A percentile compares a stretch with the other conserved stretches of the same genome.
phyloP scores from a whole-genome alignment of 2,888 invertebrate species.

The Petrophora chlorosata region DNA sequence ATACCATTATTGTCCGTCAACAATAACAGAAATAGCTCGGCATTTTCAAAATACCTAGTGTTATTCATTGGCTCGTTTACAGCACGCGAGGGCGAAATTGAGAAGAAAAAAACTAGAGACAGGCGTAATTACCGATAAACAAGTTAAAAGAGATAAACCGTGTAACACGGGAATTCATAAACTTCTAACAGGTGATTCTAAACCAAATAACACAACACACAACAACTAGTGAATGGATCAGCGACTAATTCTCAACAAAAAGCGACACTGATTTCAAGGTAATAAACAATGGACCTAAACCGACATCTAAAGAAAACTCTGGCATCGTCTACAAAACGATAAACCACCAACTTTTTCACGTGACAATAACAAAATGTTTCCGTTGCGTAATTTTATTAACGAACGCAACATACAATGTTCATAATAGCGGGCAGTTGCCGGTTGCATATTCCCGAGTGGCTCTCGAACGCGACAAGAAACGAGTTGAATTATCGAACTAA shows the following conservation, averaged over 20 bases:
- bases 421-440: slow-evolving; percentile 37
- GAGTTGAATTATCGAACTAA: slow-evolving; percentile 76
- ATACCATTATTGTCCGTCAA: slow-evolving; percentile 72
- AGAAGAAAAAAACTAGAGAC: neutral
- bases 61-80: slow-evolving; percentile 33
- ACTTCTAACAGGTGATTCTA: too few species aligned
- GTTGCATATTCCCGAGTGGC: slow-evolving; percentile 43
- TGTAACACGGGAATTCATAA: too few species aligned
- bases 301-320: slow-evolving; percentile 23
- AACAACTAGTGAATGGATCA: slow-evolving; percentile 10
- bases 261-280: slow-evolving; percentile 14
- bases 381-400: slow-evolving; percentile 23
- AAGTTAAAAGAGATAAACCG: too few species aligned
- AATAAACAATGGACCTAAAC: slow-evolving; percentile 17
- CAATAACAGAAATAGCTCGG: slow-evolving; percentile 57
- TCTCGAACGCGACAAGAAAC: slow-evolving; percentile 56
- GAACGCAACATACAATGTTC: slow-evolving; percentile 28
- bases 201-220: too few species aligned
- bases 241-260: slow-evolving; percentile 8
- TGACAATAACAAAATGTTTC: slow-evolving; percentile 28
- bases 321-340: slow-evolving; percentile 26
- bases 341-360: slow-evolving; percentile 29
- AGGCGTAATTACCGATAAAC: too few species aligned
- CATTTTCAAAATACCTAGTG: slow-evolving; percentile 50
- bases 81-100: slow-evolving; percentile 9